phyloP scores from a whole-genome alignment of 2,888 invertebrate genomes.

The Hybos culiciformis region DNA sequence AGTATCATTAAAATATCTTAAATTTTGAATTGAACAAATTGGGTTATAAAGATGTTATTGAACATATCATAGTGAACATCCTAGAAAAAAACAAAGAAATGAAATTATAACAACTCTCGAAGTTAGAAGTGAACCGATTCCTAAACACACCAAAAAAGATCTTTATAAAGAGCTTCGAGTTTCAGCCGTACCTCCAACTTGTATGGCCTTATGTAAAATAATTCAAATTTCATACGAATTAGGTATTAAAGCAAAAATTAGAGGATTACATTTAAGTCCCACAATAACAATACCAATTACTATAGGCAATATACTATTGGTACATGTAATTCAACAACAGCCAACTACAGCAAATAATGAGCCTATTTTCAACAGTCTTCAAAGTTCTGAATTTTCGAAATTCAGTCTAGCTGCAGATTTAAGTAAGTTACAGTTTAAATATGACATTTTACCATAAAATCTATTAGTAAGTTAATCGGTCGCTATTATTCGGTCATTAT shows the following conservation, averaged over 20 bases:
- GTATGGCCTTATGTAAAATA: conserved; percentile 28
- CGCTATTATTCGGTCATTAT: too few relatives aligned
- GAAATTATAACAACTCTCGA: conserved; percentile 17
- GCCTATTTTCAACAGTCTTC: conserved; percentile 14
- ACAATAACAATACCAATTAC: conserved; percentile 28
- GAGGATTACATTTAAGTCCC: conserved; percentile 25
- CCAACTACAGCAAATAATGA: conserved; percentile 4
- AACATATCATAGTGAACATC: conserved; percentile 1
- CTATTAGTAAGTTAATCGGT: too few relatives aligned
- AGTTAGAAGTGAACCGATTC: conserved; percentile 24
- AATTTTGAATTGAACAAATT: too few relatives aligned
- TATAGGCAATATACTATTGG: conserved; percentile 31
- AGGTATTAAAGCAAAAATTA: conserved; percentile 25
- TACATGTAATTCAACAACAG: conserved; percentile 10
- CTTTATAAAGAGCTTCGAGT: conserved; percentile 26
- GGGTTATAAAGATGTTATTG: too few relatives aligned
- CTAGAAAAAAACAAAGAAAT: not conserved
- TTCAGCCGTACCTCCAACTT: conserved; percentile 33
- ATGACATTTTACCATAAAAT: too few relatives aligned
- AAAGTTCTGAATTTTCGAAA: not conserved
- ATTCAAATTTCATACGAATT: conserved; percentile 31
- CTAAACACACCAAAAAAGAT: conserved; percentile 17
- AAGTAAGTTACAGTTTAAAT: not conserved
- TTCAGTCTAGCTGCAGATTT: not conserved
- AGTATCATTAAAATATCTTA: too few relatives aligned